Evolutionary conservation across 2,113 vertebrate genomes (phyloP).

Genomic region (Nymphicus hollandicus): DNA sequence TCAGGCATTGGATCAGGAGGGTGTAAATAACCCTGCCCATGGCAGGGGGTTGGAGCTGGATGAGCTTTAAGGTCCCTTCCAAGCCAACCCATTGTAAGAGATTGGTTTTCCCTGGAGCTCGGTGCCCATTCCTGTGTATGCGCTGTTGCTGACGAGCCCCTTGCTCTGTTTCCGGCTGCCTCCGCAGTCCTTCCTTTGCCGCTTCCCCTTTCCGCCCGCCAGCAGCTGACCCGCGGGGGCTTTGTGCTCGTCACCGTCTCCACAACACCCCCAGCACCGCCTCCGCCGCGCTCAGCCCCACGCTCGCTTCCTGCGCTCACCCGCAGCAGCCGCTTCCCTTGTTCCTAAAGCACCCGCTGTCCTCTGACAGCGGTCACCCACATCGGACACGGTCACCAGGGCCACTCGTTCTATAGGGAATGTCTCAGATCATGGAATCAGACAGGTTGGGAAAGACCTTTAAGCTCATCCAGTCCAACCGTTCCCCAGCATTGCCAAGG

Average conservation of each 20-base stretch:
- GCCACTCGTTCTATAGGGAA: background rate
- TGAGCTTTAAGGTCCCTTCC: background rate
- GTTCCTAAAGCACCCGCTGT: background rate
- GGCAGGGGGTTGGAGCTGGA: background rate
- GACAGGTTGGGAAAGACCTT: background rate
- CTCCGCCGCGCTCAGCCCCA: background rate
- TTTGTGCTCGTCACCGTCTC: background rate
- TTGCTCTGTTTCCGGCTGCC: background rate
- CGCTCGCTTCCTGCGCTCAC: background rate
- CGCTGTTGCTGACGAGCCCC: background rate
- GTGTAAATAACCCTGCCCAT: background rate
- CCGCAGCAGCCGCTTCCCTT: background rate
- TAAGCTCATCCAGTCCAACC: background rate
- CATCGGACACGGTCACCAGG: background rate
- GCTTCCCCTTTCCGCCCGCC: constrained; percentile 17
- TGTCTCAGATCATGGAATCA: background rate
- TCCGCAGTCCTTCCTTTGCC: background rate
- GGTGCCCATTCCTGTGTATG: background rate
- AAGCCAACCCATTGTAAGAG: background rate
- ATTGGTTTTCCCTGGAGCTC: background rate
- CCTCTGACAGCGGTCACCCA: background rate
- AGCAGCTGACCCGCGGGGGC: background rate
- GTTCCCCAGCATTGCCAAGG: no score
- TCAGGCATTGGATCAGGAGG: background rate
- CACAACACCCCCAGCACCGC: background rate